phyloP scores from a whole-genome alignment of 2,888 invertebrate genomes.

The Volucella inflata region DNA sequence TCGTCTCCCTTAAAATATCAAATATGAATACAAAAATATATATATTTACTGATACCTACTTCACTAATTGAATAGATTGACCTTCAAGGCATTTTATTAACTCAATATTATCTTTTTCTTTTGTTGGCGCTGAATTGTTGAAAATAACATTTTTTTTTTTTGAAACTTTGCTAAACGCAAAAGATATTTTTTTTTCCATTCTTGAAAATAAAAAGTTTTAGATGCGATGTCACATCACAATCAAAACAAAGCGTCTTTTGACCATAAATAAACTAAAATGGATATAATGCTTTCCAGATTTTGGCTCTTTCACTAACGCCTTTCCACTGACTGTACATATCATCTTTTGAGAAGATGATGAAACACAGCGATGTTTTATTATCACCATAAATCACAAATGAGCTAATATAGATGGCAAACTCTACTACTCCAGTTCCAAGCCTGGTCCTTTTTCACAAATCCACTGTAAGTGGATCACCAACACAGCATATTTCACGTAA shows the following conservation, averaged over 20 bases:
- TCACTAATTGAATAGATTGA: slow-evolving; percentile 89
- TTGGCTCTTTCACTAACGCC: too few species aligned
- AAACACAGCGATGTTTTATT: too few species aligned
- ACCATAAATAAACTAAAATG: too few species aligned
- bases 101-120: slow-evolving; percentile 85
- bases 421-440: too few species aligned
- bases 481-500: too few species aligned
- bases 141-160: slow-evolving; percentile 85
- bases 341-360: too few species aligned
- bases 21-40: slow-evolving; percentile 13
- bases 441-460: too few species aligned
- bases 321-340: too few species aligned
- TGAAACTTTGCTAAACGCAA: slow-evolving; percentile 89
- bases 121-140: slow-evolving; percentile 79
- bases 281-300: too few species aligned
- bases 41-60: slow-evolving; percentile 86
- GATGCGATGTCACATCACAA: neutral
- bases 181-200: slow-evolving; percentile 91
- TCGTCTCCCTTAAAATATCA: slow-evolving; percentile 84
- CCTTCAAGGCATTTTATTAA: slow-evolving; percentile 91
- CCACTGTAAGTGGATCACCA: too few species aligned
- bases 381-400: too few species aligned
- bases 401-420: too few species aligned
- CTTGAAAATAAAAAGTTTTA: slow-evolving; percentile 60
- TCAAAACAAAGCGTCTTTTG: neutral